Evolutionary conservation across 2,888 invertebrate species (phyloP), one percentile per base, ranked within the genome.

Genomic region (Gastracanthus pulcherrimus): DNA sequence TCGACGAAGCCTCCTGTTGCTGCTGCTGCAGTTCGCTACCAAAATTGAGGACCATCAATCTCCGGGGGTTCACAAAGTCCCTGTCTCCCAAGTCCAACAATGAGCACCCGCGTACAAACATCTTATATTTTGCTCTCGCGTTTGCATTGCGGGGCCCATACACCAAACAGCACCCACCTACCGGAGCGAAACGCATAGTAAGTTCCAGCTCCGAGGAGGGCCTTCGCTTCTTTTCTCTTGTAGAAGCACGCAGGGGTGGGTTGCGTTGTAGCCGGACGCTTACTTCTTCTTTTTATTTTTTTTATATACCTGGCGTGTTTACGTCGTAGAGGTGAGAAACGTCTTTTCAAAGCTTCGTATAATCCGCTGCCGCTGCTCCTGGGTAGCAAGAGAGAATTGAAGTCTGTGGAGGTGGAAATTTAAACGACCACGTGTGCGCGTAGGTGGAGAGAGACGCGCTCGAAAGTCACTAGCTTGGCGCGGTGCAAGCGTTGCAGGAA

Each of bases 301-400:
- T 62, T n/a, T 58, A 67, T 48, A 58, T 51, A 45, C 58, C 58
- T 71, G 36, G 62, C 38, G 51, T 78, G 71, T 51, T 77, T 72
- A 78, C 41, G 66, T 23, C 55, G 45, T 36, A 38, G 29, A 76
- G 77, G 70, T 19, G 70, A 72, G 72, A 74, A 72, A 74, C 67
- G 36, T 31, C 66, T 51, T 72, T 66, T 58, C 34, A 64, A 77
- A 62, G 72, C 67, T 58, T 9, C 55, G 23, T 31, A 16, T 66
- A 62, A 77, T 77, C 70, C 62, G n/a, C n/a, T 34, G n/a, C 34
- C 31, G 55, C 31, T 7, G 26, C 48, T 16, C 62, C 31, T n/a
- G 36, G 23, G n/a, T 11, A 45, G 55, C 29, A 3, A 19, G 55
- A 29, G 26, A 69, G 11, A 23, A 29, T 19, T 31, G 66, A 13